These are phyloP conservation scores for Nemotelus nigrinus DNA, from an alignment of 2,888 invertebrate species.

Conservation along the genomic window DNA sequence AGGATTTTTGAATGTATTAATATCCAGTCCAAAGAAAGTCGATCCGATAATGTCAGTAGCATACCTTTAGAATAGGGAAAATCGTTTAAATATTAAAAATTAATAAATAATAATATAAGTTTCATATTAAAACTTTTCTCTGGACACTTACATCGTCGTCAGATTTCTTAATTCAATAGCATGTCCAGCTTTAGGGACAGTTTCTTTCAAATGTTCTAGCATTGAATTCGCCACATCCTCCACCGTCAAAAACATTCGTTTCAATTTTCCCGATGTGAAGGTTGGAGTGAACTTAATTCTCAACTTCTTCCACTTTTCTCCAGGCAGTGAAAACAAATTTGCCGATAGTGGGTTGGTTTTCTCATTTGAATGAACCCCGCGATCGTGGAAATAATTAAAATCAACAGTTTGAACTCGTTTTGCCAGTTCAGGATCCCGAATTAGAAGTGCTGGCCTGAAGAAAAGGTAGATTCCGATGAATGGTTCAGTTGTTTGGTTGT, in stretches of 20 bases:
- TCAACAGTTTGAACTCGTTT: slow-evolving; percentile 59
- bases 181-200: slow-evolving; percentile 59
- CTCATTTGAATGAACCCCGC: slow-evolving; percentile 69
- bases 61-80: slow-evolving; percentile 52
- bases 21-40: slow-evolving; percentile 59
- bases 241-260: slow-evolving; percentile 70
- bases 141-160: slow-evolving; percentile 22
- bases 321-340: slow-evolving; percentile 69
- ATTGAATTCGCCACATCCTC: slow-evolving; percentile 57
- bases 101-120: not conserved
- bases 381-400: slow-evolving; percentile 67
- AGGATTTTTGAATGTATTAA: slow-evolving; percentile 54
- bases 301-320: slow-evolving; percentile 70
- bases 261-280: slow-evolving; percentile 72
- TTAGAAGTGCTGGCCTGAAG: slow-evolving; percentile 50
- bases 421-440: slow-evolving; percentile 53
- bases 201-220: slow-evolving; percentile 51
- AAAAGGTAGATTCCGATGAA: slow-evolving; percentile 55
- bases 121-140: not conserved
- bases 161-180: slow-evolving; percentile 64
- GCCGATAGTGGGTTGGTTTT: slow-evolving; percentile 68
- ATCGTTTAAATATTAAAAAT: not conserved
- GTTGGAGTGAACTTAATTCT: slow-evolving; percentile 71
- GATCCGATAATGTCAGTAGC: slow-evolving; percentile 60
- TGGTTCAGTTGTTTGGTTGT: slow-evolving; percentile 55